Base-by-base conservation (phyloP, 2,113 vertebrate species). In the Mesoclemmys tuberculata region DNA sequence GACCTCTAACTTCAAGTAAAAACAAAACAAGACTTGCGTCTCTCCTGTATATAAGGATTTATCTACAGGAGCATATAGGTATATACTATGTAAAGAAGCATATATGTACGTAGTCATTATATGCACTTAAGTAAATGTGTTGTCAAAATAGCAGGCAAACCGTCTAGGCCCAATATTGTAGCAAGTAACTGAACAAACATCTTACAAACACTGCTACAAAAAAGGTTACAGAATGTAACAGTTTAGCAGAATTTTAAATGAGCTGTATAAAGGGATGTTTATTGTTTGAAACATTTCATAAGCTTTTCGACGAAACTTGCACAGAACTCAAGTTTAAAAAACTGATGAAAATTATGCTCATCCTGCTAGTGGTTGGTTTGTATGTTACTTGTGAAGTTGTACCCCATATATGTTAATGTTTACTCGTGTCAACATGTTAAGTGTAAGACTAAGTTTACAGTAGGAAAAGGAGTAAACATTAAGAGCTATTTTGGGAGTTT, bases 281-380 rank as follows among this genome's bases (percentile, higher is more conserved):
- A 41, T 44, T 75, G 31, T 75, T 75, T 26, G 24, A 44, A 75
- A 77, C 41, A 77, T 27, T 77, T 46, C 41, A 77, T 46, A 46
- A 44, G 26, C 38, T 14, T 46, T 27, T 26, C 52, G 8, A 89
- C 93, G 51, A 85, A 79, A 92, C 81, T 29, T 48, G 75, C 5
- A 1, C 21, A 85, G 75, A 26, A 84, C 0, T 77, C 19, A 74
- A 0, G 0, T 29, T 78, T 52, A 86, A 52, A 80, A n/a, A 71
- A 71, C 18, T 31, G 31, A 1, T 52, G 13, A 90, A 92, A 90
- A 74, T n/a, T 35, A 12, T 49, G 41, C 85, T 61, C 21, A 4
- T 81, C 55, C 13, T 68, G 38, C 26, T 29, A 58, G 41, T 29
- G 88, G 8, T 4, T 64, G 11, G 52, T 90, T 87, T 22, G 58